Evolutionary conservation across 2,888 invertebrate genomes (phyloP).

Genomic region (Campopleginae sp.): DNA sequence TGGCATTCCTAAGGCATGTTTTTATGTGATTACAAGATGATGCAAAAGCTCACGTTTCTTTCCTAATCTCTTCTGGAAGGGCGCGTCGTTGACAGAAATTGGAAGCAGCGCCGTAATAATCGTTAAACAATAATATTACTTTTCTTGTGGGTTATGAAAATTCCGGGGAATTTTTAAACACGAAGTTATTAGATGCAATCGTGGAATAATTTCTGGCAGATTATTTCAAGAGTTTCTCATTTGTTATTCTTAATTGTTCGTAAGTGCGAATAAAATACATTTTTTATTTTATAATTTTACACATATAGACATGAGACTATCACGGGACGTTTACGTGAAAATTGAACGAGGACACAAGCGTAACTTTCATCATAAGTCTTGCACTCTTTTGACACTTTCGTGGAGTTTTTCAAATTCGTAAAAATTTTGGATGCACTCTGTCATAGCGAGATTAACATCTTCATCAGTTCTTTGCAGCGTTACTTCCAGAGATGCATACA

Average conservation of each 20-base stretch:
- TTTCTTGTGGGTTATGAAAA: too few species aligned
- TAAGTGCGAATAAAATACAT: background rate
- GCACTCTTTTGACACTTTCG: constrained; percentile 67
- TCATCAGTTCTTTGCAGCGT: constrained; percentile 71
- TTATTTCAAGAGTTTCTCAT: too few species aligned
- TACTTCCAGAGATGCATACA: constrained; percentile 74
- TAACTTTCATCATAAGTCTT: constrained; percentile 34
- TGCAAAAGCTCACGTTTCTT: background rate
- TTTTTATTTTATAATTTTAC: constrained; percentile 22
- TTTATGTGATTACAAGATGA: background rate
- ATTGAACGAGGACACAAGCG: background rate
- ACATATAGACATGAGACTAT: background rate
- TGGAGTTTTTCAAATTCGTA: constrained; percentile 58
- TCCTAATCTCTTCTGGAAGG: background rate
- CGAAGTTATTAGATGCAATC: too few species aligned
- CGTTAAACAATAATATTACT: too few species aligned
- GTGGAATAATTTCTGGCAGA: too few species aligned
- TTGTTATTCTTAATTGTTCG: background rate
- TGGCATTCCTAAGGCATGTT: background rate
- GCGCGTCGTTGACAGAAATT: background rate
- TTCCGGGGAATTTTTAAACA: too few species aligned
- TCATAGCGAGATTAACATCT: constrained; percentile 65
- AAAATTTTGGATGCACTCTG: constrained; percentile 72
- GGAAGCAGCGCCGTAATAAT: too few species aligned
- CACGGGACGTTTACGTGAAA: background rate